Evolutionary conservation across 2,888 invertebrate genomes (phyloP).

Genomic region (Diaperis boleti): DNA sequence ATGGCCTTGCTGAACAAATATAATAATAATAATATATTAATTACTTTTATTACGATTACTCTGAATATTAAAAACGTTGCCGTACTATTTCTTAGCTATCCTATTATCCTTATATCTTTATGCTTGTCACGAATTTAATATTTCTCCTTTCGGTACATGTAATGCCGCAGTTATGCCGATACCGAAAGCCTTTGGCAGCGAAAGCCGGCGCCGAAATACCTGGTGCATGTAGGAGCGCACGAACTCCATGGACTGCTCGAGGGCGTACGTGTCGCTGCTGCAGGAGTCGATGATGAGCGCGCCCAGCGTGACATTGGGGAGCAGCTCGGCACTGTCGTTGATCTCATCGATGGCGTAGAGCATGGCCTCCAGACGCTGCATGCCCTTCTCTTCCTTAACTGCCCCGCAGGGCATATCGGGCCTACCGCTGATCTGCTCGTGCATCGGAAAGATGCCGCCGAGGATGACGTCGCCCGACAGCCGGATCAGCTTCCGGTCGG

Average conservation of each 20-base stretch:
- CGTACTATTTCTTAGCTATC: no score
- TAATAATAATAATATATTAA: no score
- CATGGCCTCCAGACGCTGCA: slow-evolving; percentile 78
- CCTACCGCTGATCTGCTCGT: slow-evolving; percentile 69
- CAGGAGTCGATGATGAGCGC: slow-evolving; percentile 74
- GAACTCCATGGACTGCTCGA: slow-evolving; percentile 78
- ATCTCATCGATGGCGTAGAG: slow-evolving; percentile 76
- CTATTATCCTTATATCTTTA: no score
- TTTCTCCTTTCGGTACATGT: no score
- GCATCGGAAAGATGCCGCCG: slow-evolving; percentile 79
- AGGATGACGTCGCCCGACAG: slow-evolving; percentile 74
- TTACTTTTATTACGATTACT: no score
- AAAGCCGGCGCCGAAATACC: no score
- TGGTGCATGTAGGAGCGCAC: slow-evolving; percentile 72
- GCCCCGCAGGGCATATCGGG: slow-evolving; percentile 68
- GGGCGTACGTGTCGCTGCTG: slow-evolving; percentile 75
- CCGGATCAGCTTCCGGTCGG: slow-evolving; percentile 59
- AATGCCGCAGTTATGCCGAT: no score
- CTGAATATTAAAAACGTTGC: no score
- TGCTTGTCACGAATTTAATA: no score
- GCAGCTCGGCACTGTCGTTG: slow-evolving; percentile 70
- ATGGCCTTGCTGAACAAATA: no score
- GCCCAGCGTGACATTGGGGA: slow-evolving; percentile 75
- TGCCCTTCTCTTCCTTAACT: slow-evolving; percentile 76
- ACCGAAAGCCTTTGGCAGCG: no score